A percentile compares a stretch with the other conserved stretches of the same genome.
These are phyloP conservation scores for Clupea harengus DNA, from an alignment of 2,113 vertebrate genomes.

Conservation along the genomic window DNA sequence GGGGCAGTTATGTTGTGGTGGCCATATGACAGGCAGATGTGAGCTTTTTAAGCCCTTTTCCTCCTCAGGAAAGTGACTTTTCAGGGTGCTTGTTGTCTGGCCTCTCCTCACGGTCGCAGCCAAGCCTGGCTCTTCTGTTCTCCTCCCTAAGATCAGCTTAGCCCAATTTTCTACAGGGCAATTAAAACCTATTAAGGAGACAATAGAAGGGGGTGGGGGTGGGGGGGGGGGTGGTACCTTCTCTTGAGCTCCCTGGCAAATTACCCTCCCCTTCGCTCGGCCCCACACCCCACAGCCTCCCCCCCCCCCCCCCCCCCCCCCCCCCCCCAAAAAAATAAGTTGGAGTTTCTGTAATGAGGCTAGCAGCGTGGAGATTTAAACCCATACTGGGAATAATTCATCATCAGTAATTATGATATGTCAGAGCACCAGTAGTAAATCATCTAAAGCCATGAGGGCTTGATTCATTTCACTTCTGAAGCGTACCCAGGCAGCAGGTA, in stretches of 20 bases:
- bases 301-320: not conserved
- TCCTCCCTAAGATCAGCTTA: slow-evolving; percentile 69
- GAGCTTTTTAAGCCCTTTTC: not conserved
- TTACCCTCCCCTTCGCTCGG: not conserved
- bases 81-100: slow-evolving; percentile 11
- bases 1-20: not conserved
- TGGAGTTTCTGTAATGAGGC: not conserved
- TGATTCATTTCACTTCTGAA: too few relatives aligned
- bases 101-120: not conserved
- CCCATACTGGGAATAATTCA: not conserved
- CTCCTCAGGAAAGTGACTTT: slow-evolving; percentile 21
- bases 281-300: not conserved
- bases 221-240: not conserved
- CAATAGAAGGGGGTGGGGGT: not conserved
- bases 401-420: not conserved
- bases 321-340: not conserved
- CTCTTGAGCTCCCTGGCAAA: not conserved
- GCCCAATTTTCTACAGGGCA: slow-evolving; percentile 68
- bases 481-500: too few relatives aligned
- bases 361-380: not conserved
- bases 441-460: not conserved
- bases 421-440: not conserved
- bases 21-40: not conserved
- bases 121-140: not conserved
- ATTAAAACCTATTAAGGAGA: slow-evolving; percentile 45